Base-by-base conservation (phyloP, 1,140 invertebrate species). In the Triops longicaudatus region DNA sequence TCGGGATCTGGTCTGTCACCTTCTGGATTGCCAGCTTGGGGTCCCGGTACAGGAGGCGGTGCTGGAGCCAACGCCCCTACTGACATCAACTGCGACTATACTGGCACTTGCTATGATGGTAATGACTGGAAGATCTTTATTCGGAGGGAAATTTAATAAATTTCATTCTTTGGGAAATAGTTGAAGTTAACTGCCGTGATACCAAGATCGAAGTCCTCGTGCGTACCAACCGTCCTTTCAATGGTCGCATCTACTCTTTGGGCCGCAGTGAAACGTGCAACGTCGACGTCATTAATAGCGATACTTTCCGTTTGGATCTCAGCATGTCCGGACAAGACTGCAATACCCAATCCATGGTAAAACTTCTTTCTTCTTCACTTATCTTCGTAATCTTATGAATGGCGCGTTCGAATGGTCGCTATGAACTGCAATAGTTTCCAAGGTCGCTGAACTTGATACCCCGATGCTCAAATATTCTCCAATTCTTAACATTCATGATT, bases 101-200 rank as follows among this genome's bases (percentile, higher is more conserved):
- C 93, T 42, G 95, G 95, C 81, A 95, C 94, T 76, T 97, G 95
- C 82, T 97, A 97, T 81, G 94, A 97, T 85, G 94, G 94, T 97
- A 86, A 85, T 81, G 79, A 63, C 17, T 75, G 42, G 44, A 6
- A n/a, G 14, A 44, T 63, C 1, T 63, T 63, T 12, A 63, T 14
- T 63, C n/a, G n/a, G n/a, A 22, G 2, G 14, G 14, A 22, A 1
- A 63, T 73, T 22, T 44, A 37, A 27, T 22, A 5, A 22, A 14
- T 74, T 4, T 78, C 7, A 12, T 42, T 79, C 11, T 43, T 26
- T 78, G 26, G 73, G 75, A 78, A 80, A 42, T 85, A 96, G 95
- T 97, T 72, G 91, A 93, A 41, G 94, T 97, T 1, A 92, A 95
- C 82, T 97, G 95, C 85, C 97, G 96, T 83, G 95, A 97, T 83